phyloP scores from a whole-genome alignment of 2,888 invertebrate genomes.

The Dorcus parallelipipedus region DNA sequence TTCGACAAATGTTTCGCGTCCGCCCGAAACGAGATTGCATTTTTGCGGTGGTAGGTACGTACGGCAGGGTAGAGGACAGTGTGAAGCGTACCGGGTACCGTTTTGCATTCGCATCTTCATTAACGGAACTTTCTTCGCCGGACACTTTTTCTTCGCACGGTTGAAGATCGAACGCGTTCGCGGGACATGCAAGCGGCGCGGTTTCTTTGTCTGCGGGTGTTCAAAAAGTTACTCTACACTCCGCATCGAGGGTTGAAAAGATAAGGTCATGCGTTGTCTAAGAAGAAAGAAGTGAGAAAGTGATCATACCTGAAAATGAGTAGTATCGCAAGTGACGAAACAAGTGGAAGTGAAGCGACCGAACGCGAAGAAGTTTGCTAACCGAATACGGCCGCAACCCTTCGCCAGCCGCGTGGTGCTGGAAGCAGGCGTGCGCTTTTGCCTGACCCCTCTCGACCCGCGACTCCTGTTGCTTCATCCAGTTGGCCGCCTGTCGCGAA shows the following conservation, averaged over 20 bases:
- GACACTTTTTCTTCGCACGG: background rate
- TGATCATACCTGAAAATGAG: background rate
- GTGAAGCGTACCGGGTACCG: no score
- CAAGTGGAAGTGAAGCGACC: conserved; percentile 14
- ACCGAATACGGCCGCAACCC: conserved; percentile 44
- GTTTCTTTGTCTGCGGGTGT: background rate
- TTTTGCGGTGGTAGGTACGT: conserved; percentile 37
- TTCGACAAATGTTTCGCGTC: conserved; percentile 42
- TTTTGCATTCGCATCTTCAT: background rate
- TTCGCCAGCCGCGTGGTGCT: conserved; percentile 47
- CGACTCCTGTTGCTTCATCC: conserved; percentile 49
- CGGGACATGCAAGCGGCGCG: no score
- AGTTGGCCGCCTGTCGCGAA: conserved; percentile 46
- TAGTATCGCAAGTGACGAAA: background rate
- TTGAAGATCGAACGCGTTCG: no score
- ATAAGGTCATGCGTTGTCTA: background rate
- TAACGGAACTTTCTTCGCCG: background rate
- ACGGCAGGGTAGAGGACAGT: conserved; percentile 10
- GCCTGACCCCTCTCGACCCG: conserved; percentile 51
- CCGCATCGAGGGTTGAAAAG: background rate
- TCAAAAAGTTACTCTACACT: background rate
- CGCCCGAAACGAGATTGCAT: conserved; percentile 37
- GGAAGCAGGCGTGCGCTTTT: conserved; percentile 51
- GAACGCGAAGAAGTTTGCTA: conserved; percentile 15
- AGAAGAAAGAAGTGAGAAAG: background rate